phyloP scores from a whole-genome alignment of 2,888 invertebrate species.

The Caenorhabditis drosophilae region DNA sequence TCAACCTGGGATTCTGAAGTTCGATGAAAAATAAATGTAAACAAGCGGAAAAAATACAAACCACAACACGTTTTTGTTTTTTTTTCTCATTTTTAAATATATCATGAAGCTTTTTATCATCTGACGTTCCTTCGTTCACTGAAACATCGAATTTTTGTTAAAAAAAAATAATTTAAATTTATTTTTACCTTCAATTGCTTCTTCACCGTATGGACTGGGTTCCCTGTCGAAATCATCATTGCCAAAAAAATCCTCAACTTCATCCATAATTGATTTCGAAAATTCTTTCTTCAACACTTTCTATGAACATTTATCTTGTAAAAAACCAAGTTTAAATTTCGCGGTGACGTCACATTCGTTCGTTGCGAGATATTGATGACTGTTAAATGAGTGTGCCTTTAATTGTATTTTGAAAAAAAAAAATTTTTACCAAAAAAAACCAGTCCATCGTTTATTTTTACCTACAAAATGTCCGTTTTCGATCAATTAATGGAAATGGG shows the following conservation, averaged over 20 bases:
- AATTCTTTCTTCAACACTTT: conserved; percentile 1
- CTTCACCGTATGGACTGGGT: conserved; percentile 32
- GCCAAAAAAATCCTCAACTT: conserved; percentile 45
- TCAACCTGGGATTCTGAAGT: conserved; percentile 34
- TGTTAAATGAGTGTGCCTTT: conserved; percentile 14
- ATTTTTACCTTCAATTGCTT: conserved; percentile 33
- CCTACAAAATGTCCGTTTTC: conserved; percentile 25
- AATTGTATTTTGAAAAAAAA: neutral
- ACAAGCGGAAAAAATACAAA: neutral
- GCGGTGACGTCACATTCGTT: conserved; percentile 5
- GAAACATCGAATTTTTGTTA: conserved; percentile 1
- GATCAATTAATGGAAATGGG: conserved; percentile 50
- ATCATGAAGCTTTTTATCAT: conserved; percentile 11
- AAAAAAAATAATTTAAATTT: too few relatives aligned
- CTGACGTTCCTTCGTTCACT: conserved; percentile 14
- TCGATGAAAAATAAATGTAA: neutral
- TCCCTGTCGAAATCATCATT: conserved; percentile 45
- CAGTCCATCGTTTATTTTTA: too few relatives aligned
- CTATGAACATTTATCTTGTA: neutral
- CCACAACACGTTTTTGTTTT: conserved; percentile 8
- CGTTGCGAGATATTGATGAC: conserved; percentile 12
- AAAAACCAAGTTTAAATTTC: conserved; percentile 8
- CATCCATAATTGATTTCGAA: conserved; percentile 20
- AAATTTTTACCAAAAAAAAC: neutral
- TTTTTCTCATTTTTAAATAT: conserved; percentile 4